A percentile compares a stretch with the other conserved stretches of the same genome.
Evolutionary conservation across 2,888 invertebrate species (phyloP).

Genomic region (Pristionchus japonicus): DNA sequence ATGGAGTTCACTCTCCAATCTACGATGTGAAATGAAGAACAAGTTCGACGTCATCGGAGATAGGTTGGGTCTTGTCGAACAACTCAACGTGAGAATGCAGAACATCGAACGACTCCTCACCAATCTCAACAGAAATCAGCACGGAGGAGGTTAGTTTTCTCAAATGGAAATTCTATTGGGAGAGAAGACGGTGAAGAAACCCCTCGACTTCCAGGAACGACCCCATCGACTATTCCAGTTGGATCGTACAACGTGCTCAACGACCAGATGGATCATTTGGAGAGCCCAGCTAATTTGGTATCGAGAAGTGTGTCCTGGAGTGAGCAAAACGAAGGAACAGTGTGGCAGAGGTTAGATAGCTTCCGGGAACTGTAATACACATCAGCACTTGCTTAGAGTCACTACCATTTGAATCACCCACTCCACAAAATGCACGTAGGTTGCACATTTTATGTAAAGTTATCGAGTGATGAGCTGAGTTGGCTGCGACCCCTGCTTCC

Average conservation of each 20-base stretch:
- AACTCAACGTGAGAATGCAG: constrained; percentile 54
- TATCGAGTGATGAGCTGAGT: background rate
- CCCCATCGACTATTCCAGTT: constrained; percentile 63
- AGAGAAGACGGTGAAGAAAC: constrained; percentile 18
- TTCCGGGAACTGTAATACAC: background rate
- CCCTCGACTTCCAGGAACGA: constrained; percentile 48
- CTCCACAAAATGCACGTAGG: constrained; percentile 27
- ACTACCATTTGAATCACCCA: constrained; percentile 38
- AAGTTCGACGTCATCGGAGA: constrained; percentile 65
- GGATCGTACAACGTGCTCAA: constrained; percentile 56
- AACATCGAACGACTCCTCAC: constrained; percentile 51
- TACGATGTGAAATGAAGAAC: constrained; percentile 63
- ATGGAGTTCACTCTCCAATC: constrained; percentile 63
- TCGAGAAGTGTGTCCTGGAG: constrained; percentile 58
- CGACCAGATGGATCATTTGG: constrained; percentile 51
- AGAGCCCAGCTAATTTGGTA: constrained; percentile 53
- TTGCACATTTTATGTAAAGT: constrained; percentile 23
- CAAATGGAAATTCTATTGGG: background rate
- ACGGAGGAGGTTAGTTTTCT: constrained; percentile 23
- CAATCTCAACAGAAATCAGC: background rate
- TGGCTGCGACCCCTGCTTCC: background rate
- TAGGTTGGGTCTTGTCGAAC: constrained; percentile 59
- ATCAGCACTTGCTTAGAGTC: constrained; percentile 25
- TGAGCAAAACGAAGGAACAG: constrained; percentile 52
- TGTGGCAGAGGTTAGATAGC: constrained; percentile 46